Base-by-base conservation (phyloP, 2,797 vertebrate genomes). In the Acomys russatus region DNA sequence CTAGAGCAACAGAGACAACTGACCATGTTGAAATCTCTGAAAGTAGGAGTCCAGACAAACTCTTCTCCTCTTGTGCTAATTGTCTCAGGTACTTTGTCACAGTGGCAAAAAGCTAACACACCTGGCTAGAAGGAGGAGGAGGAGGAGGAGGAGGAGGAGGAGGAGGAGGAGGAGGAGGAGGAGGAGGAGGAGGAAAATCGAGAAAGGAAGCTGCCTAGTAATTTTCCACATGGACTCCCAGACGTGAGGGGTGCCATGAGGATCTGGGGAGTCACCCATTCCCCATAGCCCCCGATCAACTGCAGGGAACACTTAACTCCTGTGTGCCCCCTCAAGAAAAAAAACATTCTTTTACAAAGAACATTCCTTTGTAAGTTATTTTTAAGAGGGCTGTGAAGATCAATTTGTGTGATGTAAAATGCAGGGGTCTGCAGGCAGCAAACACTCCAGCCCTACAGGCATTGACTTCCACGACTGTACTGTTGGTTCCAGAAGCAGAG, bases 321-420 rank as follows among this genome's bases (percentile, higher is more conserved):
- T 22, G 6, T 0, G 15, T 6, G 22, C 44, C 9, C 25, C 76
- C 79, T 68, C 5, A 15, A 93, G 92, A 44, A 44, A 44, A 70
- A 80, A 38, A 74, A 71, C 20, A 8, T 23, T 71, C 56, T 82
- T 51, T 33, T 14, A 51, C 74, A 85, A 78, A 54, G 30, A 68
- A n/a, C 4, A 7, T 56, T 64, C 70, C 18, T 44, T 8, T 79
- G 79, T 9, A 74, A 66, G 33, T n/a, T 66, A 20, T 68, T 90
- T 79, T 93, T 33, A 23, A 90, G 86, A 89, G 25, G 59, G 17
- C 64, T 8, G 18, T 3, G 73, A 85, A 96, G 80, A 85, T 28
- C 51, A 64, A 35, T 74, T 15, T 17, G 6, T 44, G 25, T 15
- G 38, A 2, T 44, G 18, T n/a, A 54, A 61, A 64, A 66, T 73